Conservation (phyloP, 1,140 invertebrate species). For the Lepidurus couesii region DNA sequence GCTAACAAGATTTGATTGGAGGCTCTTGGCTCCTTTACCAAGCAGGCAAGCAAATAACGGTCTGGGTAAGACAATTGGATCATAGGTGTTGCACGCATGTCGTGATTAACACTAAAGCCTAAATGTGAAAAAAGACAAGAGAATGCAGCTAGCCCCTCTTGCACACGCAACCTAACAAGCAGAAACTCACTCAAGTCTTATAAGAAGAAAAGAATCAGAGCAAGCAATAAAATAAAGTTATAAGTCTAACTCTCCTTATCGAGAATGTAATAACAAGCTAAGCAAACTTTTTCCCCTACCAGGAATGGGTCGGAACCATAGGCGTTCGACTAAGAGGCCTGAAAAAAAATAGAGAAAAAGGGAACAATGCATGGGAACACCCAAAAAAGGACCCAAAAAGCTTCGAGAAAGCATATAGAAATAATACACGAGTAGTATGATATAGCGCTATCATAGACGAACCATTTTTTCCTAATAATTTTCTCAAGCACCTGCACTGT, state of each 20-base stretch:
- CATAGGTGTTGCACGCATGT: constrained; percentile 4
- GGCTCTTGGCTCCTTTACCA: neutral
- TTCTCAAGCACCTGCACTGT: neutral
- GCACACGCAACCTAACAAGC: neutral
- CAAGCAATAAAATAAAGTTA: neutral
- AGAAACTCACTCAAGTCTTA: neutral
- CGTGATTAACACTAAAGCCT: constrained; percentile 3
- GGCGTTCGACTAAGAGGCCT: neutral
- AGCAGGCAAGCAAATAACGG: neutral
- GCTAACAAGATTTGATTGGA: constrained; percentile 15
- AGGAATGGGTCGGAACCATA: neutral
- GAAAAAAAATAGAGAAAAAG: neutral
- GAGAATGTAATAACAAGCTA: constrained; percentile 19
- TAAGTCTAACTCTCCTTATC: neutral
- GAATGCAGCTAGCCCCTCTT: neutral
- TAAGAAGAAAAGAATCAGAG: neutral
- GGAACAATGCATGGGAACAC: neutral
- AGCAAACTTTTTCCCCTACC: neutral
- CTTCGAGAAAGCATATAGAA: neutral
- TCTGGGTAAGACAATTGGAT: constrained; percentile 1
- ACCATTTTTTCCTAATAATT: neutral
- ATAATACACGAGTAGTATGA: neutral
- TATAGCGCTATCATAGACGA: neutral
- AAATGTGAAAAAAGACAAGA: neutral
- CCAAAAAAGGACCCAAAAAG: neutral